These are phyloP conservation scores for Carettochelys insculpta DNA, from an alignment of 2,113 vertebrate genomes.

Conservation along the genomic window DNA sequence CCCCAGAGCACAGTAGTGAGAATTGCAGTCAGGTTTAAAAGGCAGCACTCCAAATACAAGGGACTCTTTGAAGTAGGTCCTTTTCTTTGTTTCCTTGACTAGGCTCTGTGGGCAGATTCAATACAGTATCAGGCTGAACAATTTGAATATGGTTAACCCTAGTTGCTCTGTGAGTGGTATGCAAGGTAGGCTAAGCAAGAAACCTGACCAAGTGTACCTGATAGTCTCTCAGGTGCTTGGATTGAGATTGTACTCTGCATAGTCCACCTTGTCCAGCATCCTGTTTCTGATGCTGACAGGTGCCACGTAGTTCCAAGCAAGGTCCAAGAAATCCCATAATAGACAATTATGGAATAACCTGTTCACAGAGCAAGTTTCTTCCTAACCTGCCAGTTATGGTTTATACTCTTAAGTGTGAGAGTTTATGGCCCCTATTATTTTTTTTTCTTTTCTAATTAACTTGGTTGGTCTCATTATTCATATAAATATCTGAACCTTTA, in stretches of 20 bases:
- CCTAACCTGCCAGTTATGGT: neutral
- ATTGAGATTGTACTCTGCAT: neutral
- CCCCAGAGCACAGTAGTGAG: neutral
- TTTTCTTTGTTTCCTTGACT: neutral
- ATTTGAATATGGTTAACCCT: neutral
- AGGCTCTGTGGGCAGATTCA: rapidly evolving
- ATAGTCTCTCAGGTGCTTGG: rapidly evolving
- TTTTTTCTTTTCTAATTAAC: neutral
- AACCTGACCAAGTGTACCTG: rapidly evolving
- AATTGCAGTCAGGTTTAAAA: neutral
- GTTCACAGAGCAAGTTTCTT: neutral
- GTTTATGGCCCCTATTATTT: neutral
- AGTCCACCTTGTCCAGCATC: neutral
- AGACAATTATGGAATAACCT: neutral
- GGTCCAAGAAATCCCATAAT: neutral
- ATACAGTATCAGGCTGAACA: rapidly evolving
- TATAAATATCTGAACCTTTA: neutral
- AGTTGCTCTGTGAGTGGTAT: rapidly evolving
- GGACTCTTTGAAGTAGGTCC: neutral
- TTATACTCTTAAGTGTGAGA: neutral
- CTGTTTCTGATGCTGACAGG: rapidly evolving
- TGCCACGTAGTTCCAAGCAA: neutral
- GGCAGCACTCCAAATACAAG: neutral
- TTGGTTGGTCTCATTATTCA: neutral
- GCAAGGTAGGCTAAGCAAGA: rapidly evolving